Base-by-base conservation (phyloP, 2,113 vertebrate species). In the Eptesicus fuscus region DNA sequence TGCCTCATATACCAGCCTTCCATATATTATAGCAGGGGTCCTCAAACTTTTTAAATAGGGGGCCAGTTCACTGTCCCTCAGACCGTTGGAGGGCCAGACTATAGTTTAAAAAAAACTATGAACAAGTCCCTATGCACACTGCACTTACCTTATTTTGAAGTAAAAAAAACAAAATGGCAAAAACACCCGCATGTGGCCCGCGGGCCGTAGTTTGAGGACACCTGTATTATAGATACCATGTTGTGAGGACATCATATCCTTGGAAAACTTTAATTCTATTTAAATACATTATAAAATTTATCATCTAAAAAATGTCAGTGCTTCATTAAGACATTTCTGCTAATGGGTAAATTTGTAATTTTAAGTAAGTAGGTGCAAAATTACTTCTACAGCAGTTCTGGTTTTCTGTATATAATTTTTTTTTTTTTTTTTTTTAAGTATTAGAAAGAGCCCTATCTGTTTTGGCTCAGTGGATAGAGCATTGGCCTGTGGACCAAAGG, bases 361-460 rank as follows among this genome's bases (percentile, higher is more conserved):
- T 77, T 77, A 93, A 90, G 30, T 71, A 86, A 77, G 40, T 47
- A 86, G 71, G 59, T 53, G 32, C 61, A 90, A 93, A 95, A 77
- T 86, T 18, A 87, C n/a, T 92, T 88, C 28, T 25, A 40, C 20
- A 69, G 49, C 18, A 76, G 20, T 40, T 90, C 61, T 71, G 51
- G 42, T 56, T 51, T 91, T 91, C 85, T 35, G 30, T 53, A 53
- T 37, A 37, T 37, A 90, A 95, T 32, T 67, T 49, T 49, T 69
- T 44, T 37, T 67, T 49, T 49, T 69, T 44, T 37, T 56, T 87
- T 90, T 59, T 40, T 4, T 5, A 49, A 59, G 59, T 61, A 61
- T 61, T 61, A 61, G 23, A 25, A 61, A 61, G 23, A 59, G 59
- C 59, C 25, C 59, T 61, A 61, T 25, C 23, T 28, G 9, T 23